phyloP scores from a whole-genome alignment of 2,888 invertebrate species.

The Cephus pulcher region DNA sequence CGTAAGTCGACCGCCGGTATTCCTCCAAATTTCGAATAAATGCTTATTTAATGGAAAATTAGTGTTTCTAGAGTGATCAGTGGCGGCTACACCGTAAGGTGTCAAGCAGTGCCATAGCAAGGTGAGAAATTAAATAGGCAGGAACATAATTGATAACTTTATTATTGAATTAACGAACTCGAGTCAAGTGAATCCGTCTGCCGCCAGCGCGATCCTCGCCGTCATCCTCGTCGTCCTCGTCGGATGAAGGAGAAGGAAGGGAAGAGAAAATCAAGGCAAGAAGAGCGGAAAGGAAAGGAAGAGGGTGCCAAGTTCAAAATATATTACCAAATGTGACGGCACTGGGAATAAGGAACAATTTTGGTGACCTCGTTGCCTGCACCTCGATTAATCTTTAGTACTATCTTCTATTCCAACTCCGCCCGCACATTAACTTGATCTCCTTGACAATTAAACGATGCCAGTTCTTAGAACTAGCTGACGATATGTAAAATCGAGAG shows the following conservation, averaged over 20 bases:
- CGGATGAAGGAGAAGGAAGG: neutral
- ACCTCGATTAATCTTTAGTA: neutral
- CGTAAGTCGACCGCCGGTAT: neutral
- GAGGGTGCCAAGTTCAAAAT: constrained; percentile 36
- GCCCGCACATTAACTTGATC: no score
- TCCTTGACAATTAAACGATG: no score
- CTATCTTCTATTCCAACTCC: no score
- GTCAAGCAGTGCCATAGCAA: constrained; percentile 33
- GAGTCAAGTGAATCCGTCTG: neutral
- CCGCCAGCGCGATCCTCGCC: no score
- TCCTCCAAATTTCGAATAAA: constrained; percentile 14
- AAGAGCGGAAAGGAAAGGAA: neutral
- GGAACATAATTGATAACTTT: constrained; percentile 45
- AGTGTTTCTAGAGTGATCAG: constrained; percentile 30
- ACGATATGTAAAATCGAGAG: no score
- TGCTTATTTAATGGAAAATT: constrained; percentile 49
- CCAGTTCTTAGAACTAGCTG: no score
- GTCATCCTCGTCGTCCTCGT: neutral
- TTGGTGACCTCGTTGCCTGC: neutral
- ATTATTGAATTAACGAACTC: constrained; percentile 47
- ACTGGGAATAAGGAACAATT: constrained; percentile 24
- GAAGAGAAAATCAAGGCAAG: neutral
- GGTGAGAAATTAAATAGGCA: constrained; percentile 7
- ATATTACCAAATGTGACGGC: constrained; percentile 35
- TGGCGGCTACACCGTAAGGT: constrained; percentile 19